Percentiles rank a stretch among this genome's conserved stretches.
Conservation (phyloP, 1,140 invertebrate species). For the Drosophila orena region DNA sequence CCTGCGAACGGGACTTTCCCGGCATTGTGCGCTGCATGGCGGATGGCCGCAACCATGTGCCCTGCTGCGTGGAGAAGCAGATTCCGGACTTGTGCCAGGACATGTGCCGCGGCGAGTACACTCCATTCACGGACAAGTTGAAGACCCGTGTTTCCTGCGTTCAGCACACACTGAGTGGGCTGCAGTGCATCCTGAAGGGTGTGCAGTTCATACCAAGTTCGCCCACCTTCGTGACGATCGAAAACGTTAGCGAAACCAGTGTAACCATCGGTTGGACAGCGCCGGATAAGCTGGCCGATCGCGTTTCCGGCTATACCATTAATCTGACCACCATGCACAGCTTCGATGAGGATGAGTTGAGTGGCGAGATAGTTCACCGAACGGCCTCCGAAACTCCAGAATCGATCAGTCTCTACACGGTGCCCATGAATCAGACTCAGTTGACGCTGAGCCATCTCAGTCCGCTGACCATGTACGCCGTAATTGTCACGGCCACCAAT, state of each 20-base stretch:
- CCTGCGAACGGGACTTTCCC: conserved; percentile 91
- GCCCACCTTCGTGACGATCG: conserved; percentile 89
- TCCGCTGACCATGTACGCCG: conserved; percentile 93
- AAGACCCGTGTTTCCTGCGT: conserved; percentile 93
- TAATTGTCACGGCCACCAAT: conserved; percentile 90
- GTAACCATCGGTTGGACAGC: conserved; percentile 89
- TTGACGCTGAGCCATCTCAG: conserved; percentile 87
- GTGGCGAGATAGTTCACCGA: conserved; percentile 49
- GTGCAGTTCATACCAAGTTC: conserved; percentile 91
- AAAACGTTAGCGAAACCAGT: conserved; percentile 89
- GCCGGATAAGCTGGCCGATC: conserved; percentile 87
- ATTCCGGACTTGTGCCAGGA: conserved; percentile 94
- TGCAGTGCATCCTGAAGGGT: conserved; percentile 92
- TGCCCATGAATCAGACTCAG: conserved; percentile 86
- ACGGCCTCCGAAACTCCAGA: conserved; percentile 14
- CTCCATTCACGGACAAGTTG: conserved; percentile 92
- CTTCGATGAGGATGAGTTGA: conserved; percentile 86
- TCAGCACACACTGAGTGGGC: conserved; percentile 91
- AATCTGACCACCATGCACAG: conserved; percentile 89
- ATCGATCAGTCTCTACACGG: conserved; percentile 85
- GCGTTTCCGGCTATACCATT: conserved; percentile 89
- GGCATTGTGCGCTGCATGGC: conserved; percentile 90
- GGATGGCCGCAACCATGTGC: conserved; percentile 93
- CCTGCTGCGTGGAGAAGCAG: conserved; percentile 91
- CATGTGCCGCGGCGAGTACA: conserved; percentile 93